phyloP scores from a whole-genome alignment of 1,140 invertebrate species.

The Halesus radiatus region DNA sequence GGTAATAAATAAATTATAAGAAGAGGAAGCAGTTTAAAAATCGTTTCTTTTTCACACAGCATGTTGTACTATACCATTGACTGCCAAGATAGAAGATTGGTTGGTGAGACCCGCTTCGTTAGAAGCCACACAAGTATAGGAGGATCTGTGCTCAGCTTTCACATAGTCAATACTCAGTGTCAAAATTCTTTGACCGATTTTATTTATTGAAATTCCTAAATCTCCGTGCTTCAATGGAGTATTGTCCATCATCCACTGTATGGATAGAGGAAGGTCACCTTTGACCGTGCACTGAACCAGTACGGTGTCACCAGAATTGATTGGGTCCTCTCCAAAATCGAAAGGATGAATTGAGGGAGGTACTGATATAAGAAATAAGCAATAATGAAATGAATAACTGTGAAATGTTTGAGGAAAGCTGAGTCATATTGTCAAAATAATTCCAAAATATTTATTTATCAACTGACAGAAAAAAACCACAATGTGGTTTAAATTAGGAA shows the following conservation, averaged over 20 bases:
- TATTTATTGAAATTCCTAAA: conserved; percentile 67
- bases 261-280: conserved; percentile 78
- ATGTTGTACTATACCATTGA: conserved; percentile 71
- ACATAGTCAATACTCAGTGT: conserved; percentile 74
- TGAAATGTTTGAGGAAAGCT: not conserved
- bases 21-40: not conserved
- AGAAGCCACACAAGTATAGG: conserved; percentile 80
- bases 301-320: conserved; percentile 81
- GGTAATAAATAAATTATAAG: conserved; percentile 5
- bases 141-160: conserved; percentile 74
- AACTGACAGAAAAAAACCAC: too few relatives aligned
- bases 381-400: not conserved
- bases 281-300: conserved; percentile 82
- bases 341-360: conserved; percentile 79
- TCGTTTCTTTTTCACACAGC: not conserved
- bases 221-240: conserved; percentile 60
- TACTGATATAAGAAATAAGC: conserved; percentile 67
- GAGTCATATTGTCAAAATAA: not conserved
- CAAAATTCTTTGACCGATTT: conserved; percentile 71
- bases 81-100: conserved; percentile 74
- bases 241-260: conserved; percentile 78
- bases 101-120: conserved; percentile 77
- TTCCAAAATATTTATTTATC: too few relatives aligned
- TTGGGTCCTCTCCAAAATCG: conserved; percentile 76
- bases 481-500: conserved; percentile 24